Conservation (phyloP, 2,888 invertebrate genomes). For the Pristionchus mayeri region DNA sequence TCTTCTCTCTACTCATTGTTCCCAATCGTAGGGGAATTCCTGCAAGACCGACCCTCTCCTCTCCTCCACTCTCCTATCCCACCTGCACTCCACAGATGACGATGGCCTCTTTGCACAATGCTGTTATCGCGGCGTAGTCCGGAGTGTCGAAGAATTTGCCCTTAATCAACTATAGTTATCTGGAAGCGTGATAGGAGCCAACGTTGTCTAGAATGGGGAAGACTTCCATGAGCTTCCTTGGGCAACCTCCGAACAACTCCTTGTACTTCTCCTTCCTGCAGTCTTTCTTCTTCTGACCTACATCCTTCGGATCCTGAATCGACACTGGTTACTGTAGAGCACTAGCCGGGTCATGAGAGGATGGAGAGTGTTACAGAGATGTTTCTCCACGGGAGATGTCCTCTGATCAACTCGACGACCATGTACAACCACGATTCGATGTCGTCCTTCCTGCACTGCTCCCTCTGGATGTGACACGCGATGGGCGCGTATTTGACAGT, state of each 20-base stretch:
- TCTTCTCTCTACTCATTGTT: slow-evolving; percentile 34
- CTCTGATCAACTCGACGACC: slow-evolving; percentile 64
- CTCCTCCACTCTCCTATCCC: not conserved
- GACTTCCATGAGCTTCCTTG: slow-evolving; percentile 63
- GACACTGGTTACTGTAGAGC: not conserved
- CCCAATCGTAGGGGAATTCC: slow-evolving; percentile 48
- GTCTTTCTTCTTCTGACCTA: slow-evolving; percentile 67
- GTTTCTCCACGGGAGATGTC: slow-evolving; percentile 65
- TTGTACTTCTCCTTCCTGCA: slow-evolving; percentile 56
- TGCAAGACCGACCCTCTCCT: not conserved
- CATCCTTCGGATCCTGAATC: slow-evolving; percentile 59
- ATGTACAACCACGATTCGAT: slow-evolving; percentile 71
- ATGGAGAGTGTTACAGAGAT: slow-evolving; percentile 51
- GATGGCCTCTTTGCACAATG: slow-evolving; percentile 62
- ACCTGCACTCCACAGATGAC: slow-evolving; percentile 53
- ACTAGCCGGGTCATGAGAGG: too few relatives aligned
- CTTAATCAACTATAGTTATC: slow-evolving; percentile 41
- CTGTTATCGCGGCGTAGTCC: slow-evolving; percentile 65
- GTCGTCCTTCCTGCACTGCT: slow-evolving; percentile 66
- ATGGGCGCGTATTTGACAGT: slow-evolving; percentile 65
- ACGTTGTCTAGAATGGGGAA: slow-evolving; percentile 61
- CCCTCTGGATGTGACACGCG: slow-evolving; percentile 64
- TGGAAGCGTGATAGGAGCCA: not conserved
- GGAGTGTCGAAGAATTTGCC: slow-evolving; percentile 70
- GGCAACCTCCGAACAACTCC: slow-evolving; percentile 68